Conservation (phyloP, 2,888 invertebrate species). For the Tipula unca region DNA sequence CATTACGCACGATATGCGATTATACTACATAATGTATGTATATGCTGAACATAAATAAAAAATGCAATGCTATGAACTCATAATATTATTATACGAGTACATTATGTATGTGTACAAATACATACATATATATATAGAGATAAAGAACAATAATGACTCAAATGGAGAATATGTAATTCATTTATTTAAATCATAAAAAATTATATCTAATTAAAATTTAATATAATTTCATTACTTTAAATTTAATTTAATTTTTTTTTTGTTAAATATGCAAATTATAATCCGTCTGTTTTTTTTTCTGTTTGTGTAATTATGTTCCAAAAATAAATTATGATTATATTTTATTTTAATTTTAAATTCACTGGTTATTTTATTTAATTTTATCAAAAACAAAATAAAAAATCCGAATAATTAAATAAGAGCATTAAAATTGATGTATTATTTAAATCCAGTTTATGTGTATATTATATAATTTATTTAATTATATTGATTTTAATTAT, state of each 20-base stretch:
- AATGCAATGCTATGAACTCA: neutral
- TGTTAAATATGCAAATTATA: neutral
- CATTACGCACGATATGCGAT: neutral
- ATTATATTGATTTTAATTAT: neutral
- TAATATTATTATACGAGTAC: neutral
- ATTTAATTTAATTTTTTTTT: neutral
- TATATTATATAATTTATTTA: neutral
- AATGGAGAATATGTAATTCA: neutral
- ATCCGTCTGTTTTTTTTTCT: neutral
- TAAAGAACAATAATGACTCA: neutral
- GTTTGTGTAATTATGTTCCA: neutral
- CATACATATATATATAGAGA: neutral
- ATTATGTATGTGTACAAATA: no score
- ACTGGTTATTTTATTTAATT: neutral
- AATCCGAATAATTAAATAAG: neutral
- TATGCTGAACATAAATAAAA: neutral
- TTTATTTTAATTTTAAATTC: neutral
- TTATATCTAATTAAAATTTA: neutral
- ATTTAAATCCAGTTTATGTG: neutral
- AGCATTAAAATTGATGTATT: neutral
- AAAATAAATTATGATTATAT: neutral
- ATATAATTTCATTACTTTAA: neutral
- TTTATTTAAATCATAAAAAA: neutral
- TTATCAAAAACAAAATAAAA: neutral
- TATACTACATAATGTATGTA: neutral